phyloP scores from a whole-genome alignment of 2,113 vertebrate species.

The Podocnemis expansa region DNA sequence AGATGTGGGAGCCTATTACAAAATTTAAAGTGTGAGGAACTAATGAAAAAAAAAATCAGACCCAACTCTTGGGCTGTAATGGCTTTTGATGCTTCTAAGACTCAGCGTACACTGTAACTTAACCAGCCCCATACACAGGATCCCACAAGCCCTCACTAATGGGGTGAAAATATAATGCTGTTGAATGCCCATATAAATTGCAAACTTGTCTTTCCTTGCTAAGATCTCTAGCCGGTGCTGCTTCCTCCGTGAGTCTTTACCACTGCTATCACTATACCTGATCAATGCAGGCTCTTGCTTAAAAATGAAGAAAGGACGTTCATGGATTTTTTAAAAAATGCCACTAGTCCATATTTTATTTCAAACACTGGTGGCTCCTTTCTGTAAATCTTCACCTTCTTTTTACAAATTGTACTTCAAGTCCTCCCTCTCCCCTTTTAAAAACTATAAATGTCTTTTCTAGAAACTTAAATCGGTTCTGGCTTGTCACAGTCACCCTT shows the following conservation, averaged over 20 bases:
- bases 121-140: constrained; percentile 40
- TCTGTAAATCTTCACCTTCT: not conserved
- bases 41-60: not conserved
- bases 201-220: constrained; percentile 44
- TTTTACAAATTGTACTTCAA: not conserved
- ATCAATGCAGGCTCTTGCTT: constrained; percentile 48
- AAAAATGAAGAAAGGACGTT: constrained; percentile 60
- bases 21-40: constrained; percentile 3
- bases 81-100: constrained; percentile 48
- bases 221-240: constrained; percentile 58
- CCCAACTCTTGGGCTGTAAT: constrained; percentile 17
- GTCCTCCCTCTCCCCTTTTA: not conserved
- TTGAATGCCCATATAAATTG: constrained; percentile 62
- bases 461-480: constrained; percentile 1
- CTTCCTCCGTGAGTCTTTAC: constrained; percentile 41
- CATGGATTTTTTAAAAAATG: not conserved
- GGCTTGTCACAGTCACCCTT: not conserved
- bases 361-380: constrained; percentile 14
- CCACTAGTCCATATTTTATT: constrained; percentile 10
- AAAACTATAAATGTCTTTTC: not conserved
- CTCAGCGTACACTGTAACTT: constrained; percentile 39
- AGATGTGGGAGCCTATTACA: constrained; percentile 21
- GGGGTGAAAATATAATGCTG: constrained; percentile 59
- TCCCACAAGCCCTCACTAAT: constrained; percentile 51
- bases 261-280: constrained; percentile 19